A percentile compares a stretch with the other conserved stretches of the same genome.
Evolutionary conservation across 2,797 vertebrate genomes (phyloP).

Genomic region (Catharus ustulatus): DNA sequence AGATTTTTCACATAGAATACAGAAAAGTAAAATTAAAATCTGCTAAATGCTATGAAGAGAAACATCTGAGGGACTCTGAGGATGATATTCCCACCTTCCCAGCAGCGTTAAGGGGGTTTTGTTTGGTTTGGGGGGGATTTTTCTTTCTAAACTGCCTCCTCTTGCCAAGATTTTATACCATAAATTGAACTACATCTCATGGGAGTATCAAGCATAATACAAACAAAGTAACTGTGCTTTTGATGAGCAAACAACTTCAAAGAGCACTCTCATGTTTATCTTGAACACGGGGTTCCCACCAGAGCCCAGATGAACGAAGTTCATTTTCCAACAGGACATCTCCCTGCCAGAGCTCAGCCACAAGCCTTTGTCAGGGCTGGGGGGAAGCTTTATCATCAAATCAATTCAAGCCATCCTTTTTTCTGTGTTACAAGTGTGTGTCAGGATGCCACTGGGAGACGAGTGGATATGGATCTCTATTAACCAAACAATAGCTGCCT

Average conservation of each 20-base stretch:
- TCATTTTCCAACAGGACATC: conserved; percentile 55
- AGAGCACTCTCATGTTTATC: conserved; percentile 49
- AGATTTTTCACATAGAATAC: not conserved
- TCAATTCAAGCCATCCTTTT: conserved; percentile 28
- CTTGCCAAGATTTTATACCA: conserved; percentile 44
- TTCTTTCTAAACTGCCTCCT: not conserved
- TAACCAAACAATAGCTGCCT: conserved; percentile 32
- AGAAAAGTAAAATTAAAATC: not conserved
- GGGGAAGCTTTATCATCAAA: conserved; percentile 26
- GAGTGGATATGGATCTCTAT: not conserved
- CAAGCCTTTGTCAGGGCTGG: conserved; percentile 27
- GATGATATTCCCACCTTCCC: conserved; percentile 15
- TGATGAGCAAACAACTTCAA: conserved; percentile 68
- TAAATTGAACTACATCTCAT: conserved; percentile 25
- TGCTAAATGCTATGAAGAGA: not conserved
- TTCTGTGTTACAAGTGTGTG: not conserved
- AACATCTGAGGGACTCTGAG: not conserved
- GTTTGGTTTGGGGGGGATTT: not conserved
- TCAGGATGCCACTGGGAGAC: conserved; percentile 6
- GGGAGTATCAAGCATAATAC: conserved; percentile 36
- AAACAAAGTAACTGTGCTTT: conserved; percentile 56
- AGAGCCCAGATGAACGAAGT: conserved; percentile 24
- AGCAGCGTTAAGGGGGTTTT: not conserved
- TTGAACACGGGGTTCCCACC: conserved; percentile 43
- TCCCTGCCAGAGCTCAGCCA: conserved; percentile 51